phyloP scores from a whole-genome alignment of 2,888 invertebrate species.

The Drosophila algonquin region DNA sequence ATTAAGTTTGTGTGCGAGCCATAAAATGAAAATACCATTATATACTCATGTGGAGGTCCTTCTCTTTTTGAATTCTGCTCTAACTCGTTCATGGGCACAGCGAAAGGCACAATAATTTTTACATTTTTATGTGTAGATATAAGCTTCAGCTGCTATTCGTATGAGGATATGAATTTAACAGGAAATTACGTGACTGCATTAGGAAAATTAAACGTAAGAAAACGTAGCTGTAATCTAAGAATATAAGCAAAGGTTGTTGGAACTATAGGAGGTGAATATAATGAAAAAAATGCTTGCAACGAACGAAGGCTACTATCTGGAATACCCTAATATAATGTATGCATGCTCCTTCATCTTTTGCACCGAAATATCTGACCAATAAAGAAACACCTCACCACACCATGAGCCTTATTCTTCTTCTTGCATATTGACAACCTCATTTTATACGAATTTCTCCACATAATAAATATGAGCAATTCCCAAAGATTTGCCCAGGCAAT shows the following conservation, averaged over 20 bases:
- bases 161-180: not conserved
- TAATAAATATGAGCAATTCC: not conserved
- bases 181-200: not conserved
- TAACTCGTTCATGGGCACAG: conserved; percentile 5
- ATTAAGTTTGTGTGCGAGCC: conserved; percentile 40
- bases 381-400: too few relatives aligned
- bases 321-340: too few relatives aligned
- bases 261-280: too few relatives aligned
- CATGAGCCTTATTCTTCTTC: not conserved
- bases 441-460: not conserved
- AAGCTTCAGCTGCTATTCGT: not conserved
- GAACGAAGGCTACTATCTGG: too few relatives aligned
- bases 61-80: conserved; percentile 27
- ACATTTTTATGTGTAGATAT: not conserved
- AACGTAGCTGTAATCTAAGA: not conserved
- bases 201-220: not conserved
- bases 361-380: not conserved
- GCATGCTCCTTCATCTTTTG: not conserved
- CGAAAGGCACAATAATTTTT: conserved; percentile 12
- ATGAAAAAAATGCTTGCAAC: too few relatives aligned
- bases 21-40: conserved; percentile 28
- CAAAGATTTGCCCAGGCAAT: not conserved
- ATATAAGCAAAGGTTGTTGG: too few relatives aligned
- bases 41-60: not conserved
- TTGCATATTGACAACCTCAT: not conserved